Conservation (phyloP, 2,113 vertebrate species). For the Tapirus terrestris region DNA sequence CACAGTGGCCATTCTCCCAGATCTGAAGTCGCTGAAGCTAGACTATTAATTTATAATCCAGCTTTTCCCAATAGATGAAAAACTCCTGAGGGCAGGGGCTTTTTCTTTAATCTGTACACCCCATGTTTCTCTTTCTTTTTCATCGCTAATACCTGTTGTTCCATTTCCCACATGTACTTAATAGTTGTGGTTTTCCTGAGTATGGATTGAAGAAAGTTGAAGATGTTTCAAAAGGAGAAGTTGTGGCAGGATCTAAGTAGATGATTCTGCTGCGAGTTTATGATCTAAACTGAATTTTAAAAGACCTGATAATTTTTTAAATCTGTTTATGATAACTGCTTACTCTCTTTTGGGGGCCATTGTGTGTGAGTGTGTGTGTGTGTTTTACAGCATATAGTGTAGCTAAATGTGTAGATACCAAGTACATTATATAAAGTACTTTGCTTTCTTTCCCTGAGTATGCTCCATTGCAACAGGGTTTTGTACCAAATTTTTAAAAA, state of each 20-base stretch:
- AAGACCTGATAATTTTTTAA: neutral
- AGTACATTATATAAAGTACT: neutral
- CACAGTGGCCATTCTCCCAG: neutral
- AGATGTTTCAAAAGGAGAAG: neutral
- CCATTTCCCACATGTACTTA: neutral
- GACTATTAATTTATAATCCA: neutral
- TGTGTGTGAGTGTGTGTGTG: accelerated
- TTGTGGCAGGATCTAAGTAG: neutral
- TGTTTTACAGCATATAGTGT: neutral
- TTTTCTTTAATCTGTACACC: neutral
- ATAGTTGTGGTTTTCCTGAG: neutral
- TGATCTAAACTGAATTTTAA: neutral
- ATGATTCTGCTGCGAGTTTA: neutral
- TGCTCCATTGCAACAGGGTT: neutral
- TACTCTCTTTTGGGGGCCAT: neutral
- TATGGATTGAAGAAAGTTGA: neutral
- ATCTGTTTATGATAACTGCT: neutral
- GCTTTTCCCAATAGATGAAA: neutral
- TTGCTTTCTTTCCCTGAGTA: neutral
- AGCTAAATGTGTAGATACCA: neutral
- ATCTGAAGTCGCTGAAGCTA: neutral
- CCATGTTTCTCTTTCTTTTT: neutral
- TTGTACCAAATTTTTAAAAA: neutral
- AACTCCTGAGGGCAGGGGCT: neutral
- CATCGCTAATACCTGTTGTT: neutral